These are phyloP conservation scores for Lethenteron reissneri DNA, from an alignment of 2,113 vertebrate genomes.

Conservation along the genomic window DNA sequence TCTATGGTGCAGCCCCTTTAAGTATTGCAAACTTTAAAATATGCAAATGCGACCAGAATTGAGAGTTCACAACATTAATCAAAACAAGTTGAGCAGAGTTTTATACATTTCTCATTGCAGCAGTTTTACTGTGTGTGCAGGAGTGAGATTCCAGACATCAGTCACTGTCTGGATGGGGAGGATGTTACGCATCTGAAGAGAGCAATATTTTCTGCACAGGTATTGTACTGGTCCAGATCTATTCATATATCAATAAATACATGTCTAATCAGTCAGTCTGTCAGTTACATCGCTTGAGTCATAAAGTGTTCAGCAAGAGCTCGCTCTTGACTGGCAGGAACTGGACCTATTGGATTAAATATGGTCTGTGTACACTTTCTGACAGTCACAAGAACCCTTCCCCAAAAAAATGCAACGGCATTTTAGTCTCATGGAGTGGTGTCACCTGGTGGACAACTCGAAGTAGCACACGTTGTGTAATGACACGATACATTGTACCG, in stretches of 20 bases:
- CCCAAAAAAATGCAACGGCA: background rate
- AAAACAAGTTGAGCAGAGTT: too few species aligned
- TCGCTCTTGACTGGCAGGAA: background rate
- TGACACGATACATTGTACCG: too few species aligned
- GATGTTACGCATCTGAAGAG: constrained; percentile 91
- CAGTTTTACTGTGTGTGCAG: constrained; percentile 19
- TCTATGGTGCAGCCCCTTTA: too few species aligned
- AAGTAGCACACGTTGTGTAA: too few species aligned
- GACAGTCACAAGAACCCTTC: background rate
- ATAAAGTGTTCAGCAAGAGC: background rate
- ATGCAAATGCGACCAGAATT: too few species aligned
- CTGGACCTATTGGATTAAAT: background rate
- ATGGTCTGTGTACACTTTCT: background rate
- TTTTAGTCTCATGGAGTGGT: too few species aligned
- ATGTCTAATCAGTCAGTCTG: background rate
- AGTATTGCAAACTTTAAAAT: too few species aligned
- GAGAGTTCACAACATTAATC: too few species aligned
- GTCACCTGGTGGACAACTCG: too few species aligned
- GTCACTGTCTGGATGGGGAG: constrained; percentile 66
- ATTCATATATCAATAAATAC: too few species aligned
- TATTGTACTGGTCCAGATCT: constrained; percentile 15
- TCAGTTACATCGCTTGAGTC: background rate
- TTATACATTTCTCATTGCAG: too few species aligned
- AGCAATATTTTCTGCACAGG: constrained; percentile 90
- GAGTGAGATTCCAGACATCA: constrained; percentile 76